Evolutionary conservation across 2,113 vertebrate genomes (phyloP), one percentile per base, ranked within the genome.

Genomic region (Crotophaga sulcirostris): DNA sequence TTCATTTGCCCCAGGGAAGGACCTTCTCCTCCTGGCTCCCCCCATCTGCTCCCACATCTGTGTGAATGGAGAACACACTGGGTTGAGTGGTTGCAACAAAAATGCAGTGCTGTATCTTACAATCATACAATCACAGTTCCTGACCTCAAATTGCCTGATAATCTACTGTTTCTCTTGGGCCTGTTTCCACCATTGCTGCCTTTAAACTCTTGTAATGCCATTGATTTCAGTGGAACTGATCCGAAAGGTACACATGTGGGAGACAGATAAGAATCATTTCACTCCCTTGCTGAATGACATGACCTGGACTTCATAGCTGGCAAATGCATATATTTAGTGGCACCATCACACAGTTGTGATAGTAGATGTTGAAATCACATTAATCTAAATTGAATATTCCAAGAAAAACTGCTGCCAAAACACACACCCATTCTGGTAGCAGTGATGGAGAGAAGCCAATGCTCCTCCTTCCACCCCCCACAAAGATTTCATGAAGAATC

Each of bases 331-430:
- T 44, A 19, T 36, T 83, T 90, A 91, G 84, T 93, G 90, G 75
- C 78, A 96, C 75, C 55, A 83, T 42, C 16, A 51, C 70, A 93
- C 81, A 58, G 23, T 89, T 4, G 11, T 74, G 87, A 85, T 58
- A 87, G 91, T 95, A 89, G 66, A 96, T 69, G 54, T 80, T 87
- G 90, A 90, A 93, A 90, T 88, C 47, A 66, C 82, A 83, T 94
- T 94, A 94, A 91, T 88, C 36, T 85, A 82, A 89, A 83, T 34
- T 49, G 77, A 94, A 83, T 87, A 93, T 88, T 92, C 44, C 67
- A 86, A 90, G 85, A 42, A 90, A 93, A 95, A 67, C 33, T 74
- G 36, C 67, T 90, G 95, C 92, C 94, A 95, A 95, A 95, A 63
- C 78, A 95, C 52, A 86, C 70, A 89, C 60, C 38, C 10, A 1